Evolutionary conservation across 2,113 vertebrate genomes (phyloP).

Genomic region (Myrmophylax atrothorax): DNA sequence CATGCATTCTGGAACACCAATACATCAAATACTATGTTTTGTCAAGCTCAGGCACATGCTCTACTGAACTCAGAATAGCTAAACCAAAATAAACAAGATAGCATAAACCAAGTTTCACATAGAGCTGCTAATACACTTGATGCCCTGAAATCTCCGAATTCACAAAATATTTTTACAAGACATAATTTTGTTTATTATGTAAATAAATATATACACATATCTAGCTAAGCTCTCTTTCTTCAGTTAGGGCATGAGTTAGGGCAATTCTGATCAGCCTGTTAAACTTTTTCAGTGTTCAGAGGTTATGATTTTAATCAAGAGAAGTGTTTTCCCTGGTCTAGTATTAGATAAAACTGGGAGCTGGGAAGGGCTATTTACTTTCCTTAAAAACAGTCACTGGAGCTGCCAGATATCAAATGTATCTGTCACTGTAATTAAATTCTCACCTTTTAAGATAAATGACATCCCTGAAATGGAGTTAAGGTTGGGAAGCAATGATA

Average conservation of each 20-base stretch:
- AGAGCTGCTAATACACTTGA: not conserved
- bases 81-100: not conserved
- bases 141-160: not conserved
- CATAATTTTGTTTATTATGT: not conserved
- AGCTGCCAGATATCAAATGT: not conserved
- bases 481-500: not conserved
- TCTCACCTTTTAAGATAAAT: not conserved
- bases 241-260: not conserved
- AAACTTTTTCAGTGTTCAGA: not conserved
- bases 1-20: not conserved
- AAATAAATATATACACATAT: not conserved
- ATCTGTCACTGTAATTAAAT: not conserved
- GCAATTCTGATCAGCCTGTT: not conserved
- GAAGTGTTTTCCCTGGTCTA: not conserved
- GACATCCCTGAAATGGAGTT: not conserved
- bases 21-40: not conserved
- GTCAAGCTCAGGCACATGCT: rapidly evolving
- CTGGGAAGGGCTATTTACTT: not conserved
- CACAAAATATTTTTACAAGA: not conserved
- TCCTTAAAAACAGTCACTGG: not conserved
- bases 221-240: not conserved
- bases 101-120: not conserved
- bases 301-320: not conserved
- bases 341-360: not conserved
- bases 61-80: not conserved